A percentile compares a stretch with the other conserved stretches of the same genome.
These are phyloP conservation scores for Lepus americanus DNA, from an alignment of 2,113 vertebrate species.

Conservation along the genomic window DNA sequence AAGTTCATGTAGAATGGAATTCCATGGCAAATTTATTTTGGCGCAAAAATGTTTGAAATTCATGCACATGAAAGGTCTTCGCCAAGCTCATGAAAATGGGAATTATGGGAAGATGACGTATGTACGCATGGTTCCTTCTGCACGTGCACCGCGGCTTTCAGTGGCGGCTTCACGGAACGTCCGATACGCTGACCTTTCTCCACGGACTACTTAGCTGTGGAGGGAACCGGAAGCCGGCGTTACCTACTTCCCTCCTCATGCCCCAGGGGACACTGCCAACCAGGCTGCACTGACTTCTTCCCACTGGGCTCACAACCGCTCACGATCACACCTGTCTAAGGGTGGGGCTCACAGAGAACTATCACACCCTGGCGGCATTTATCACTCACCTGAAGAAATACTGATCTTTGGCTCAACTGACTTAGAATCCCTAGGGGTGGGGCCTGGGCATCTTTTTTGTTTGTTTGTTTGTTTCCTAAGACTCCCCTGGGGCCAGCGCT, in stretches of 20 bases:
- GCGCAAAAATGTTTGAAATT: too few species aligned
- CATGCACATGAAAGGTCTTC: too few species aligned
- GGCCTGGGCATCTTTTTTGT: constrained; percentile 5
- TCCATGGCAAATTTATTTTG: too few species aligned
- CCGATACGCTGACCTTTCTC: constrained; percentile 11
- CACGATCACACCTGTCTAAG: not conserved
- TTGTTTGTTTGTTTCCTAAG: not conserved
- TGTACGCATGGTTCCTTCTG: not conserved
- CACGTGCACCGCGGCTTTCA: not conserved
- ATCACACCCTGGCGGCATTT: not conserved
- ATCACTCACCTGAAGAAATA: constrained; percentile 38
- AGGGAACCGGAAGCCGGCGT: not conserved
- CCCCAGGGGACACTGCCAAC: not conserved
- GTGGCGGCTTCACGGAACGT: constrained; percentile 7
- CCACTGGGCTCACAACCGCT: not conserved
- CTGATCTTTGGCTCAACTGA: not conserved
- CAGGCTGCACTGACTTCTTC: not conserved
- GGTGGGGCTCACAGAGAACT: constrained; percentile 11
- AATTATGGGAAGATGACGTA: not conserved
- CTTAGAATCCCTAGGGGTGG: constrained; percentile 22
- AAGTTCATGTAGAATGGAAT: too few species aligned
- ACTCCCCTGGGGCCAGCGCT: not conserved
- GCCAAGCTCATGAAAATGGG: too few species aligned
- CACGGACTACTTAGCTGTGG: not conserved
- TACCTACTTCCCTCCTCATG: not conserved